Evolutionary conservation across 2,797 vertebrate species (phyloP).

Genomic region (Tragelaphus oryx): DNA sequence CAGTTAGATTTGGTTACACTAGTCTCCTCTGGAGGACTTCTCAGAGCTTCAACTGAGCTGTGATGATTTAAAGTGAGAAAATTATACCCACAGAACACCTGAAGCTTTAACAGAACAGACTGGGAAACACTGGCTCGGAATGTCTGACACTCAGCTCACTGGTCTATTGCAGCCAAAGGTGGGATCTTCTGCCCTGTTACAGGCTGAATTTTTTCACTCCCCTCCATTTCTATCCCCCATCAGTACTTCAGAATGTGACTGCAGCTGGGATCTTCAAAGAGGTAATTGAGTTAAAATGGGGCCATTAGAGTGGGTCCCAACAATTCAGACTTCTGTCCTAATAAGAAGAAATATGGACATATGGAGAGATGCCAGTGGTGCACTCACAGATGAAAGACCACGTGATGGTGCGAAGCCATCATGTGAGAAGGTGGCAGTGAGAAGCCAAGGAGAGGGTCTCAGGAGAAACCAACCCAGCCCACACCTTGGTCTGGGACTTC

Average conservation of each 20-base stretch:
- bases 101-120: neutral
- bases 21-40: neutral
- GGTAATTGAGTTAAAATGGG: neutral
- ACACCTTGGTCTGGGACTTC: neutral
- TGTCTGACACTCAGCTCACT: neutral
- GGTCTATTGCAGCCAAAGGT: neutral
- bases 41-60: neutral
- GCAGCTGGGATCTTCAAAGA: neutral
- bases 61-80: neutral
- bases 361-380: neutral
- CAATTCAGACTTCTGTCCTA: fast-evolving
- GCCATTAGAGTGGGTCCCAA: no score
- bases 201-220: neutral
- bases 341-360: neutral
- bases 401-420: neutral
- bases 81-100: neutral
- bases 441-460: neutral
- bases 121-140: fast-evolving
- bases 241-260: neutral
- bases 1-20: neutral
- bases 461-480: neutral
- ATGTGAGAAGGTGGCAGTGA: no score
- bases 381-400: no score
- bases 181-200: neutral
- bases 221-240: neutral